Percentiles rank a stretch among this genome's conserved stretches.
phyloP scores from a whole-genome alignment of 2,888 invertebrate genomes.

The Diogma glabrata region DNA sequence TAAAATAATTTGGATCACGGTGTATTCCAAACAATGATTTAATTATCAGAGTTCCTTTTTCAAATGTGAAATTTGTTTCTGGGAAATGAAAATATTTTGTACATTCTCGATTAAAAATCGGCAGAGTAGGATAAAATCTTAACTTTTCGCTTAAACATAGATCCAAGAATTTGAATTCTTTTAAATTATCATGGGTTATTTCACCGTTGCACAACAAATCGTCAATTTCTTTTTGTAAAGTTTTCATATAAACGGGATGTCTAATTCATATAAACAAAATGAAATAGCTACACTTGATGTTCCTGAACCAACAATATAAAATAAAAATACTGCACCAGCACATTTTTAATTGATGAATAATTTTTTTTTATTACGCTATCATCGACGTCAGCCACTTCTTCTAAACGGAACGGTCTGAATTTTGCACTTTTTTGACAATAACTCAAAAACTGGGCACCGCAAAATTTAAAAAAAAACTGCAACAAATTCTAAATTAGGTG shows the following conservation, averaged over 20 bases:
- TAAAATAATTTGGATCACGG: conserved; percentile 33
- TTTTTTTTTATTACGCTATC: no score
- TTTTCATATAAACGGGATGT: no score
- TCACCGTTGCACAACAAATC: no score
- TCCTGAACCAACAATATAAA: conserved; percentile 39
- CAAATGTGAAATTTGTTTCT: conserved; percentile 27
- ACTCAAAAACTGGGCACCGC: no score
- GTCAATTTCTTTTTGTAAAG: no score
- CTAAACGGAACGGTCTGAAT: no score
- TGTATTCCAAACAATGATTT: conserved; percentile 36
- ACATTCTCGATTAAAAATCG: conserved; percentile 34
- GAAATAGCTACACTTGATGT: conserved; percentile 35
- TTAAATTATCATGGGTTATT: conserved; percentile 34
- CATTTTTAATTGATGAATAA: no score
- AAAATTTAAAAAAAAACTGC: no score
- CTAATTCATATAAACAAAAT: conserved; percentile 35
- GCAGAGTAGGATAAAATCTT: conserved; percentile 36
- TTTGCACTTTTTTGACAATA: no score
- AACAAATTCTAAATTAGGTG: no score
- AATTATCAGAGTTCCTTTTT: conserved; percentile 31
- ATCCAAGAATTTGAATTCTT: conserved; percentile 37
- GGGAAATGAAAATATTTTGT: conserved; percentile 31
- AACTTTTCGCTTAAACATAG: conserved; percentile 32
- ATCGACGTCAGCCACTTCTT: no score
- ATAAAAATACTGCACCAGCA: conserved; percentile 33